Base-by-base conservation (phyloP, 2,888 invertebrate species). In the Phalera bucephala region DNA sequence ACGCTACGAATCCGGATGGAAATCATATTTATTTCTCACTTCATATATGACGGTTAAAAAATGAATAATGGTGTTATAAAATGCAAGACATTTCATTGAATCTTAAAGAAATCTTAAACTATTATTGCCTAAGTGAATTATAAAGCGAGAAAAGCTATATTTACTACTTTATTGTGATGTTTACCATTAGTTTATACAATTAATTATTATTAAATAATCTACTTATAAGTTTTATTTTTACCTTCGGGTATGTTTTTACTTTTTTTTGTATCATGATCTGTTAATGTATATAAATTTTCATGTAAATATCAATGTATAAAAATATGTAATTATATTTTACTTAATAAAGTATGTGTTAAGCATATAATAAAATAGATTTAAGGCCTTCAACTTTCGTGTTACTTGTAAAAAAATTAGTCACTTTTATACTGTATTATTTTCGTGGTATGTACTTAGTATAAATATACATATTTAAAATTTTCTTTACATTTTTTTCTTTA, bases 261-360 rank as follows among this genome's bases (percentile, higher is more conserved):
- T 58, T 49, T 57, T 54, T 58, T 38, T 55, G 56, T 64, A 56
- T 55, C 42, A 53, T 70, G 84, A 84, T 82, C 83, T 85, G 83
- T 79, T 79, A 54, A 60, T 80, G 79, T 79, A 78, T 39, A 80
- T 80, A 78, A 11, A 37, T 61, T 59, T 62, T 43, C 27, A 45
- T 68, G 62, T 83, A 79, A 72, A 76, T 52, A 79, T 72, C 66
- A 65, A 42, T 80, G 74, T 80, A 79, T 65, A 80, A 73, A 68
- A 58, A 55, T 66, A 62, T 55, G 38, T 52, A 46, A 55, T 53
- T 51, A 41, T 45, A 64, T 56, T n/a, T 53, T 58, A 55, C 49
- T 19, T 45, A 42, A 19, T 57, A 49, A 37, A 47, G 44, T 43
- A 42, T 23, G 36, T 29, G 36, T 9, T 53, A 48, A 46, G 53